Evolutionary conservation across 1,140 invertebrate species (phyloP), one percentile per base, ranked within the genome.

Genomic region (Gonatopus flavifemur): DNA sequence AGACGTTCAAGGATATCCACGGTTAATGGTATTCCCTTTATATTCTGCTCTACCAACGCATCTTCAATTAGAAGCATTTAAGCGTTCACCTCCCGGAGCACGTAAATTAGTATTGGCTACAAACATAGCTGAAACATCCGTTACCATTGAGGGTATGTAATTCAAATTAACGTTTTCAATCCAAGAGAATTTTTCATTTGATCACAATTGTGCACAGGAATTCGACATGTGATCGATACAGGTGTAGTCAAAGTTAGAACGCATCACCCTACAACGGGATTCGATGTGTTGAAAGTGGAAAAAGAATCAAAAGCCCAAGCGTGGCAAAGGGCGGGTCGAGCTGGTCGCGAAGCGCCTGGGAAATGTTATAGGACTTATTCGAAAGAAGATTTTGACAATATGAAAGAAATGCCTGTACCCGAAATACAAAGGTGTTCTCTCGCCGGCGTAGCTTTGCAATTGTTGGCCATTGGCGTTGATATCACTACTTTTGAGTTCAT

Each of bases 111-210:
- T 99, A 54, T 77, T 98, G 38, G 86, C 94, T n/a, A 99, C 97
- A 18, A 99, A 99, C 74, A 93, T 99, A 52, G 97, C 97, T 3
- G 97, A 98, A 79, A 96, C 95, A 1, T 97, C 94, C 5, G 83
- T 99, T 2, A 99, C 97, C 0, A 98, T 99, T 63, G 89, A 83
- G 32, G 75, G 74, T 77, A 33, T 7, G 55, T 62, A 39, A 40
- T 4, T 21, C 10, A 41, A 31, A 31, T 12, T 45, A 39, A 2
- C 21, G 24, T 20, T 21, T 35, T 40, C 13, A 31, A 24, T 16
- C 6, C 3, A 30, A 13, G 20, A 52, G 39, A 40, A 18, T 15
- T 32, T 33, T n/a, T 38, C 21, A 18, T 24, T 15, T n/a, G 13
- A 32, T 19, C 9, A 18, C 30, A 39, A 36, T 60, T 43, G 19